Conservation (phyloP, 2,113 vertebrate genomes). For the Thunnus thynnus region DNA sequence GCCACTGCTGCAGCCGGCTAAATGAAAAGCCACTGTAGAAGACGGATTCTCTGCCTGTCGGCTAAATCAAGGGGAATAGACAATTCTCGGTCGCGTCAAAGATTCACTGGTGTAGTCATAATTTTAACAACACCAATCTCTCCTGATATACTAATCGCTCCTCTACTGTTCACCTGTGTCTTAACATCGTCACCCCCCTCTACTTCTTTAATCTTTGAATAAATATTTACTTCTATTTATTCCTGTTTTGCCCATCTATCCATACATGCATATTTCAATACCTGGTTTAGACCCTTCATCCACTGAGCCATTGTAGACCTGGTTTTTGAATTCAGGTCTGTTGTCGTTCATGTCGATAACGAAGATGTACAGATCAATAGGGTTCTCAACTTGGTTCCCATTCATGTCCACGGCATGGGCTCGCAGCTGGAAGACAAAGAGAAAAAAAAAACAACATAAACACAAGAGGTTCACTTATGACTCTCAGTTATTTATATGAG, state of each 20-base stretch:
- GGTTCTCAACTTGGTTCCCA: constrained; percentile 98
- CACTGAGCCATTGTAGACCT: constrained; percentile 97
- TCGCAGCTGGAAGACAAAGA: constrained; percentile 85
- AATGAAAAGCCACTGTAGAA: constrained; percentile 66
- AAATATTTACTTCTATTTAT: neutral
- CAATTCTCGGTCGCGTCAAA: constrained; percentile 45
- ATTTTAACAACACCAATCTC: constrained; percentile 47
- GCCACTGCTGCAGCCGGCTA: constrained; percentile 43
- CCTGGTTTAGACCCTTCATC: constrained; percentile 97
- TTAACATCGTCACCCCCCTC: neutral
- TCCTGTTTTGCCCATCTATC: neutral
- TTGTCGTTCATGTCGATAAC: constrained; percentile 99
- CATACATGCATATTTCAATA: constrained; percentile 61
- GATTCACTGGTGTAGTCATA: constrained; percentile 46
- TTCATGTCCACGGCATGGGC: constrained; percentile 99
- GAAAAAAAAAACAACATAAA: neutral
- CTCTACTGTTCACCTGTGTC: neutral
- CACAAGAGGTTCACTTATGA: neutral
- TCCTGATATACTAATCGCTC: constrained; percentile 15
- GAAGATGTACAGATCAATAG: constrained; percentile 98
- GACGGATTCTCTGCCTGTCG: constrained; percentile 47
- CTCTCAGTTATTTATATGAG: neutral
- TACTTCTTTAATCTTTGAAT: constrained; percentile 1
- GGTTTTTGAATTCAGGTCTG: constrained; percentile 95
- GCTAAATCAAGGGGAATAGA: constrained; percentile 62